phyloP scores from a whole-genome alignment of 30 jellyfish, hydroid and myxozoan species.

The Calvadosia cruxmelitensis region DNA sequence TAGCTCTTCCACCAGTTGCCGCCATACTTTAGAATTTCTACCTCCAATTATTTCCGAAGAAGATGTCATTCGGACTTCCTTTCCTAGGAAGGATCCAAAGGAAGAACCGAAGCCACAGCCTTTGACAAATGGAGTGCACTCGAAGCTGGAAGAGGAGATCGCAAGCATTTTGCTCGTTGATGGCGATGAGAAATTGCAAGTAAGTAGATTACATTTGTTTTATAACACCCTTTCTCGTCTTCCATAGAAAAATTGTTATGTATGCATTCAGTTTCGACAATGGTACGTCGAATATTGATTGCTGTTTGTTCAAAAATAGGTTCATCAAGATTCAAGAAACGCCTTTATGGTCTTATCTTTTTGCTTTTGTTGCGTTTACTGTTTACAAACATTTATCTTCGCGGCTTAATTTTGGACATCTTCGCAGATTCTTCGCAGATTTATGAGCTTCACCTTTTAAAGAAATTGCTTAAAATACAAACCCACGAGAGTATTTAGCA shows the following conservation, averaged over 20 bases:
- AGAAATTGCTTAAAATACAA: neutral
- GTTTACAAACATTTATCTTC: no score
- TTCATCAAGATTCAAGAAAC: no score
- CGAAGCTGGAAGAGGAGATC: neutral
- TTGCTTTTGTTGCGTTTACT: no score
- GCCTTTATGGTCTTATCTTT: no score
- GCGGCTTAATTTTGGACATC: neutral
- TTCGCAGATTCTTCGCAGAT: neutral
- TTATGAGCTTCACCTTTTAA: neutral
- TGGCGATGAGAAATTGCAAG: conserved; percentile 68
- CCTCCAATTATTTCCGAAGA: neutral
- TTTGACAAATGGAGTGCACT: no score
- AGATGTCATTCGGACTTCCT: neutral
- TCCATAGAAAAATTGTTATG: no score
- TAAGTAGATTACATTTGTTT: conserved; percentile 14
- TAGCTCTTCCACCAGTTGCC: neutral
- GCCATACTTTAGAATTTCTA: neutral
- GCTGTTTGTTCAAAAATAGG: no score
- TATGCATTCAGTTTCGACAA: no score
- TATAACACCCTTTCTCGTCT: no score
- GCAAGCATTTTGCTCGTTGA: conserved; percentile 64
- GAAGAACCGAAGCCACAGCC: no score
- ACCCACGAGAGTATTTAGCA: neutral
- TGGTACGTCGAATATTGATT: no score
- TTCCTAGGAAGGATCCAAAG: no score